Evolutionary conservation across 2,113 vertebrate species (phyloP).

Genomic region (Ardeotis arabs): DNA sequence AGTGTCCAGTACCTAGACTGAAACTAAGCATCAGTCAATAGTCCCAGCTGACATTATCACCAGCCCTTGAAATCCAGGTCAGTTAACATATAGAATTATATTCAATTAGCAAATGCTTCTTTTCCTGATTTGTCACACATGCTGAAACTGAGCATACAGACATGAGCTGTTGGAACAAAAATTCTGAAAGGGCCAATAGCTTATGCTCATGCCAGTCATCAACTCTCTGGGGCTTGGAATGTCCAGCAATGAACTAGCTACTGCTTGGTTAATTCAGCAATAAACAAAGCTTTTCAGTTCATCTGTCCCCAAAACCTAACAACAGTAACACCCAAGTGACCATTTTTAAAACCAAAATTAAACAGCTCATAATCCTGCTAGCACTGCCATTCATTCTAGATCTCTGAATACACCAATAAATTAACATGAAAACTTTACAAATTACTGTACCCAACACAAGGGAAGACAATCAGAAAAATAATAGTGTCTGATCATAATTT

Average conservation of each 20-base stretch:
- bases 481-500: fast-evolving
- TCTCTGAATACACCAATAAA: background rate
- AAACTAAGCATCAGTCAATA: background rate
- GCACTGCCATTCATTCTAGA: background rate
- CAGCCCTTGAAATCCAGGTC: background rate
- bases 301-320: background rate
- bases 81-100: background rate
- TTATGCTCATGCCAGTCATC: background rate
- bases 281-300: background rate
- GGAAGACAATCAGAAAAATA: background rate
- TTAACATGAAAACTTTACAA: background rate
- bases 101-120: background rate
- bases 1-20: background rate
- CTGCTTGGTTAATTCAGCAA: background rate
- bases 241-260: background rate
- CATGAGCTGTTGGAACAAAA: background rate
- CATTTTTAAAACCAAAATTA: background rate
- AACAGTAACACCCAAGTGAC: background rate
- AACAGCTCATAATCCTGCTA: background rate
- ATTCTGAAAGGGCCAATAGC: background rate
- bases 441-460: fast-evolving
- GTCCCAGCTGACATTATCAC: background rate
- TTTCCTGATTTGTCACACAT: background rate
- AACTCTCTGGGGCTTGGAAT: background rate
- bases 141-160: background rate